Evolutionary conservation across 2,888 invertebrate genomes (phyloP).

Genomic region (Ecdyonurus torrentis): DNA sequence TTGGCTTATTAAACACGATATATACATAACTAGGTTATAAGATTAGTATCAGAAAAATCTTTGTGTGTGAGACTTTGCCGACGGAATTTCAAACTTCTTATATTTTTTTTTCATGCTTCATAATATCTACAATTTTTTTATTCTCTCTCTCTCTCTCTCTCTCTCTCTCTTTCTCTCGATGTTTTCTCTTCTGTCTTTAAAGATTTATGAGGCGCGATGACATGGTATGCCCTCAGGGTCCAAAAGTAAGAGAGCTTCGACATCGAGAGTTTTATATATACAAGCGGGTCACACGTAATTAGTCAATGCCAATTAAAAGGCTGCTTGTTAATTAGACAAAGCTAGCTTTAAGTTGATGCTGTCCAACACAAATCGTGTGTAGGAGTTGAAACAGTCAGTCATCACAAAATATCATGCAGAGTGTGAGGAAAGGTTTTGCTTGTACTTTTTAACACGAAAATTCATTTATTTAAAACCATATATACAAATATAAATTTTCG

Average conservation of each 20-base stretch:
- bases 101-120: background rate
- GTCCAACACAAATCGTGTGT: too few species aligned
- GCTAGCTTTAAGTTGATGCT: too few species aligned
- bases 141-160: background rate
- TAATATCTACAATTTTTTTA: background rate
- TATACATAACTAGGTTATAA: background rate
- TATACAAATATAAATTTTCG: too few species aligned
- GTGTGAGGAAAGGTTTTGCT: too few species aligned
- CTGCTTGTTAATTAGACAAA: slow-evolving; percentile 10
- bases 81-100: background rate
- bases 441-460: too few species aligned
- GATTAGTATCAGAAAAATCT: background rate
- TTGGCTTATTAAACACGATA: background rate
- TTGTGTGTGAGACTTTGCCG: background rate
- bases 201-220: slow-evolving; percentile 8
- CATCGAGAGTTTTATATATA: background rate
- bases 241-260: too few species aligned
- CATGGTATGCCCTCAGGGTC: slow-evolving; percentile 5
- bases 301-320: slow-evolving; percentile 11
- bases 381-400: too few species aligned
- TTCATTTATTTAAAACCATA: too few species aligned
- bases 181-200: background rate
- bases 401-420: too few species aligned
- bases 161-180: background rate
- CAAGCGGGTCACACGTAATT: slow-evolving; percentile 6